A percentile compares a stretch with the other conserved stretches of the same genome.
These are phyloP conservation scores for Pyrochroa serraticornis DNA, from an alignment of 2,888 invertebrate genomes.

Conservation along the genomic window DNA sequence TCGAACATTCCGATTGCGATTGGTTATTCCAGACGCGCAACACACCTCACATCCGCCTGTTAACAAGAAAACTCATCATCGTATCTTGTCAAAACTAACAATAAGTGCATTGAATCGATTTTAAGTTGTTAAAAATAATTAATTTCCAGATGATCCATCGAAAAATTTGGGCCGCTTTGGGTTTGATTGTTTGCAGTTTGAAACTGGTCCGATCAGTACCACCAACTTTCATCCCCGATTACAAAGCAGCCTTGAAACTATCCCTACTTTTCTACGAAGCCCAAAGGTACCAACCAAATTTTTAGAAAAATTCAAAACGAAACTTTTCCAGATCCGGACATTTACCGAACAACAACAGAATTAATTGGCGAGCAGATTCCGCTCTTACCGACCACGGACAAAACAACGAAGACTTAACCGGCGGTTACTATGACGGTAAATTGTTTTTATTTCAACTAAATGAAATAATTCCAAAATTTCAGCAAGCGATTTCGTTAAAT, in stretches of 20 bases:
- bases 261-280: conserved; percentile 65
- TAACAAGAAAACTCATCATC: no score
- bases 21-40: no score
- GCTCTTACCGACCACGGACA: conserved; percentile 59
- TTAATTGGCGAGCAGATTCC: conserved; percentile 63
- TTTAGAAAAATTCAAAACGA: conserved; percentile 1
- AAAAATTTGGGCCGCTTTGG: no score
- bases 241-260: conserved; percentile 58
- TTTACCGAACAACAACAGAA: conserved; percentile 59
- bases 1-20: no score
- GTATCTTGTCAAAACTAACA: no score
- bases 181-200: background rate
- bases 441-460: background rate
- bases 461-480: conserved; percentile 29
- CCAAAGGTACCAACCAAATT: conserved; percentile 45
- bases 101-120: no score
- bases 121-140: no score
- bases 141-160: no score
- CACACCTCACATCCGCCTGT: no score
- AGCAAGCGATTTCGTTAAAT: conserved; percentile 66
- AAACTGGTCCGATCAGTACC: background rate
- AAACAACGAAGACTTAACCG: conserved; percentile 62
- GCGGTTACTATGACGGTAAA: conserved; percentile 65
- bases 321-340: conserved; percentile 57
- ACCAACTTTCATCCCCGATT: conserved; percentile 46